Base-by-base conservation (phyloP, 2,113 vertebrate species). In the Triplophysa tibetana region DNA sequence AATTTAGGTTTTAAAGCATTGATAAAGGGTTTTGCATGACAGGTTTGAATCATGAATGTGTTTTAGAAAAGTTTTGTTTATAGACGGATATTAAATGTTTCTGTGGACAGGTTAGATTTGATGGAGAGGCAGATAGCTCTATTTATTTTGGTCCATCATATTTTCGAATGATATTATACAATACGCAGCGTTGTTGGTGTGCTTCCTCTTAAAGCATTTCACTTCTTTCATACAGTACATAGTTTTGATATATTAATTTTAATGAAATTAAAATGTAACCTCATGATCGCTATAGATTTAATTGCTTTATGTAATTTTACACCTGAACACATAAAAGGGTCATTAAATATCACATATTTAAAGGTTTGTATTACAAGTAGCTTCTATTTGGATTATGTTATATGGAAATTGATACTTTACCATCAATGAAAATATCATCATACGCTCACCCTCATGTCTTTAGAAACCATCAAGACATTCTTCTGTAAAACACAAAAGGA, bases 241-340 rank as follows among this genome's bases (percentile, higher is more conserved):
- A 4, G 24, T 52, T 11, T 50, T 52, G 26, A 4, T 29, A 52
- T 52, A 54, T 19, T 56, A 19, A 19, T 56, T 16, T n/a, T 0
- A 56, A 19, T 2, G 1, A 6, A 52, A 54, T 70, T 52, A 29
- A 0, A 70, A 24, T 68, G n/a, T 54, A 70, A 70, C 48, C 4
- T 33, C n/a, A 12, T 19, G 14, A 23, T 50, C 43, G 23, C 33
- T 33, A 54, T 29, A 70, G 50, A 54, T 70, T 70, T 29, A 23
- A 56, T 70, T 13, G 24, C 52, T 56, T 17, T 58, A 58, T 48
- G 17, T 72, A 11, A 10, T 72, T 72, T 72, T 72, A 38, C 70
- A 21, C 21, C 23, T 68, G 21, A 56, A 58, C 50, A 54, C 50
- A 19, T 54, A 1, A 54, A 52, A 11, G 14, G 17, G 16, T 17